Conservation (phyloP, 2,888 invertebrate species). For the Macrophya alboannulata region DNA sequence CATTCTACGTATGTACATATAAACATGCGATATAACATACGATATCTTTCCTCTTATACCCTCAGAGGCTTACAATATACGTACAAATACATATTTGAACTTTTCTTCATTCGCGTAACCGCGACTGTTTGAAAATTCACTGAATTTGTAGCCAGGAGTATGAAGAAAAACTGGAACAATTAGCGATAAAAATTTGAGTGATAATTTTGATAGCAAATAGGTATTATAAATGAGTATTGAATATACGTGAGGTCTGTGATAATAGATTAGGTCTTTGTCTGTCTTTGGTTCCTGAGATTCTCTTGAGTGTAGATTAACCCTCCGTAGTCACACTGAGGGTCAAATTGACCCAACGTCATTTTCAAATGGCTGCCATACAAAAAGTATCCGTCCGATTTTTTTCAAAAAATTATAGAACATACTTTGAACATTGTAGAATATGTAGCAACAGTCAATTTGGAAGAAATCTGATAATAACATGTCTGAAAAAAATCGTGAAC, state of each 20-base stretch:
- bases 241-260: neutral
- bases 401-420: too few relatives aligned
- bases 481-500: too few relatives aligned
- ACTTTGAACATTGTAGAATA: too few relatives aligned
- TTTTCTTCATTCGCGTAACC: neutral
- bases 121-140: slow-evolving; percentile 19
- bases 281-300: neutral
- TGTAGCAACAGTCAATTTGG: too few relatives aligned
- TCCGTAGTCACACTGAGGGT: too few relatives aligned
- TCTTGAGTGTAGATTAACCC: neutral
- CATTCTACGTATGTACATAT: neutral
- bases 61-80: neutral
- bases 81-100: neutral
- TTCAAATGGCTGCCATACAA: too few relatives aligned
- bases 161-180: neutral
- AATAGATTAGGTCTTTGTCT: neutral
- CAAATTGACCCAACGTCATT: too few relatives aligned
- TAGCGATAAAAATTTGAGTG: neutral
- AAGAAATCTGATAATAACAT: too few relatives aligned
- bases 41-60: neutral
- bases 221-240: neutral
- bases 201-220: neutral
- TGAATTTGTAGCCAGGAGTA: neutral
- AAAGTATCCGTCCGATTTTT: too few relatives aligned
- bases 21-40: neutral